Conservation (phyloP, 1,140 invertebrate species). For the Asbolus verrucosus region DNA sequence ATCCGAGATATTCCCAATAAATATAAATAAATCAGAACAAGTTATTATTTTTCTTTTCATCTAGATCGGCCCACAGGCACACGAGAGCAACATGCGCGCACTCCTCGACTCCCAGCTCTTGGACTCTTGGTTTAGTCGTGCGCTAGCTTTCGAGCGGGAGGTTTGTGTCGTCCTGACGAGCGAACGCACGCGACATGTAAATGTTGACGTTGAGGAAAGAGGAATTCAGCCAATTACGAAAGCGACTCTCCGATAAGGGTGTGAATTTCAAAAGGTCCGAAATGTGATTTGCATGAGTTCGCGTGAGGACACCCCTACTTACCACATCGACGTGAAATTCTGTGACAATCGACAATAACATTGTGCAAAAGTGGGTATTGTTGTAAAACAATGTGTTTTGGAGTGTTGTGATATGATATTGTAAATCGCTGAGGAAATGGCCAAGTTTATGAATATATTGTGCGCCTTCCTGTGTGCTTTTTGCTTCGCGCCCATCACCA, state of each 20-base stretch:
- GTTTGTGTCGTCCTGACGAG: neutral
- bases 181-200: constrained; percentile 13
- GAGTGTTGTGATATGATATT: constrained; percentile 23
- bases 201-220: too few species aligned
- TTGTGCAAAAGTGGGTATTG: constrained; percentile 6
- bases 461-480: constrained; percentile 1
- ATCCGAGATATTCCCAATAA: constrained; percentile 46
- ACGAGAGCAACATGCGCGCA: constrained; percentile 35
- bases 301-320: neutral
- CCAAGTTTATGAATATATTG: constrained; percentile 7
- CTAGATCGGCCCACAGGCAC: constrained; percentile 49
- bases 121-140: constrained; percentile 21
- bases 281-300: neutral
- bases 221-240: too few species aligned
- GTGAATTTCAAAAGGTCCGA: constrained; percentile 1
- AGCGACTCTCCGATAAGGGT: neutral
- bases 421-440: constrained; percentile 10
- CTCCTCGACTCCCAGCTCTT: neutral
- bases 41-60: constrained; percentile 51
- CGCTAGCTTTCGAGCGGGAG: constrained; percentile 17
- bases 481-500: neutral
- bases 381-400: constrained; percentile 7
- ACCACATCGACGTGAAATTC: neutral
- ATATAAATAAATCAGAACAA: constrained; percentile 53
- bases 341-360: neutral